Base-by-base conservation (phyloP, 2,888 invertebrate species). In the Amiota mariae region DNA sequence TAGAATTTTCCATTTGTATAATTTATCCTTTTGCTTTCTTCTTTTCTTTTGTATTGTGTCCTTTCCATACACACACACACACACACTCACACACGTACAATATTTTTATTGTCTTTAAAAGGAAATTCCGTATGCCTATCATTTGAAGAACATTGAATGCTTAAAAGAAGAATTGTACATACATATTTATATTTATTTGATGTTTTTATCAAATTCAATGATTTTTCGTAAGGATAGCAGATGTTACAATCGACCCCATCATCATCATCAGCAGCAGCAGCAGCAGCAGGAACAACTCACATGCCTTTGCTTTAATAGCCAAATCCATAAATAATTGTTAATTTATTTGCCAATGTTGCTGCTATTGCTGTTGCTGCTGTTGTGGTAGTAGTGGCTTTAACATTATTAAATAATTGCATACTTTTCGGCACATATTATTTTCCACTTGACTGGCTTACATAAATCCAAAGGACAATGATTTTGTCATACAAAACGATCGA, bases 361-460 rank as follows among this genome's bases (percentile, higher is more conserved):
- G 6, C 36, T 36, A 6, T 2, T 2, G 36, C 36, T 36, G 36
- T 6, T 6, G 6, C 2, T 6, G 36, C 6, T 2, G 36, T 6
- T 4, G 36, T 36, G 36, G 36, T 4, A 36, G 6, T 36, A 6
- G 4, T 36, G 36, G 18, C 12, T n/a, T 36, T 47, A 54, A 72
- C 64, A 72, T 72, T 57, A 64, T 64, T 64, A 46, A 64, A 64
- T 72, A 72, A 64, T 63, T 59, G 24, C 51, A 59, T 63, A 68
- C 54, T 64, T 56, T 72, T 56, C 24, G 47, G 57, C 67, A 57
- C 46, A 76, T 77, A 86, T 79, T 79, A 85, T 84, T 82, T 83
- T 83, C 81, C 86, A 75, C 81, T 74, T 73, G 85, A 84, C 75
- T 78, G 84, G 79, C 47, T 76, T 77, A 78, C 78, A 79, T 78